These are phyloP conservation scores for Colletes collaris DNA, from an alignment of 2,888 invertebrate species.

Conservation along the genomic window DNA sequence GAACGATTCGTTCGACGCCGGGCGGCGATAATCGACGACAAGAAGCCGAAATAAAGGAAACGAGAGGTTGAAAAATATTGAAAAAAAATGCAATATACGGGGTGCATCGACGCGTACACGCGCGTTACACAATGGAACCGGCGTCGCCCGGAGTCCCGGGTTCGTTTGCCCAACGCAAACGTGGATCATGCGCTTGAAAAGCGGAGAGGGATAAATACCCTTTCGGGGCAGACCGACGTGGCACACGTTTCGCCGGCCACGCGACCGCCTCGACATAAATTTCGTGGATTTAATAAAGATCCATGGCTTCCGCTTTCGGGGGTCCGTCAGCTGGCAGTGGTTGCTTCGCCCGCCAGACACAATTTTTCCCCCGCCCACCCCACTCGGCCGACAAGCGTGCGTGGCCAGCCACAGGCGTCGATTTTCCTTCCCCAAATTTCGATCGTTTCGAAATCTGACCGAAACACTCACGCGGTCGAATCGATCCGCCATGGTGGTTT, in stretches of 20 bases:
- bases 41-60: not conserved
- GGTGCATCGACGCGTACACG: slow-evolving; percentile 27
- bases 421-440: too few relatives aligned
- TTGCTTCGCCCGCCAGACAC: slow-evolving; percentile 6
- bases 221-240: slow-evolving; percentile 44
- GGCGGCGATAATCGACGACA: slow-evolving; percentile 9
- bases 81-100: slow-evolving; percentile 52
- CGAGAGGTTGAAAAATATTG: not conserved
- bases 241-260: slow-evolving; percentile 60
- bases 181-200: slow-evolving; percentile 52
- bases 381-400: not conserved
- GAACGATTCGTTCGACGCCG: slow-evolving; percentile 48
- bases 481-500: too few relatives aligned
- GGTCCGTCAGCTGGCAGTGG: slow-evolving; percentile 3
- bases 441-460: too few relatives aligned
- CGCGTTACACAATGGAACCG: slow-evolving; percentile 39
- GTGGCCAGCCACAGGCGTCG: not conserved
- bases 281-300: slow-evolving; percentile 76
- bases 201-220: slow-evolving; percentile 59
- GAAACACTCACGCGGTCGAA: too few relatives aligned
- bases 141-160: slow-evolving; percentile 37
- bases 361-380: not conserved
- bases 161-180: slow-evolving; percentile 59
- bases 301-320: slow-evolving; percentile 69
- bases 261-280: slow-evolving; percentile 72